Base-by-base conservation (phyloP, 64 coral and sea anemone species). In the Stichodactyla mertensii region DNA sequence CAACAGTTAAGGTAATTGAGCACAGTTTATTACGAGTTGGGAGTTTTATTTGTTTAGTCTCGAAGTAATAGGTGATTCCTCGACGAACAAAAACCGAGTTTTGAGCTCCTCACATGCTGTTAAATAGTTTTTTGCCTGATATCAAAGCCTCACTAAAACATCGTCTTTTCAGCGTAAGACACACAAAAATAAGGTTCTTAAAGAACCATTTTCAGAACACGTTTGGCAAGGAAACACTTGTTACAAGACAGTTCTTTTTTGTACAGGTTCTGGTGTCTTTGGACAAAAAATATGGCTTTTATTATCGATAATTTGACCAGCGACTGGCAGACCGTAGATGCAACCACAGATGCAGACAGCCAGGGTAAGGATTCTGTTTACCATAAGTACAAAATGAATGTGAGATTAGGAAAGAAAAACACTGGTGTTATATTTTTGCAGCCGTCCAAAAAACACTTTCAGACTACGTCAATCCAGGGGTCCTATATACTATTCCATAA, bases 281-380 rank as follows among this genome's bases (percentile, higher is more conserved):
- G 36, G 16, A 16, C 6, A 6, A 53, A 55, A 81, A 81, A 55
- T 5, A 85, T 85, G 83, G 83, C 83, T 52, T 85, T 85, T 19
- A 14, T 85, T 16, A 58, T 85, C 9, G 83, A 85, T 61, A 85
- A 85, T 36, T 85, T 85, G 60, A n/a, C 83, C 7, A 55, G 51
- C 18, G 55, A 85, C 10, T 85, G 83, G 83, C 45, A 56, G 7
- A 11, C 23, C 10, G 83, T 61, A 58, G 83, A 85, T 18, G 55
- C 55, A 14, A 58, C 55, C 6, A 61, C 57, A 12, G 83, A 85
- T 62, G 14, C 78, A 55, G 15, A 18, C 52, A 51, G 27, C 10
- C 52, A 81, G 54, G 78, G 78, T 81, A 20, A 81, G 51, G 51
- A 71, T n/a, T 27, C 11, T 74, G 23, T 74, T 74, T 5, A 58